A percentile compares a stretch with the other conserved stretches of the same genome.
phyloP scores from a whole-genome alignment of 2,888 invertebrate species.

The Eupithecia centaureata region DNA sequence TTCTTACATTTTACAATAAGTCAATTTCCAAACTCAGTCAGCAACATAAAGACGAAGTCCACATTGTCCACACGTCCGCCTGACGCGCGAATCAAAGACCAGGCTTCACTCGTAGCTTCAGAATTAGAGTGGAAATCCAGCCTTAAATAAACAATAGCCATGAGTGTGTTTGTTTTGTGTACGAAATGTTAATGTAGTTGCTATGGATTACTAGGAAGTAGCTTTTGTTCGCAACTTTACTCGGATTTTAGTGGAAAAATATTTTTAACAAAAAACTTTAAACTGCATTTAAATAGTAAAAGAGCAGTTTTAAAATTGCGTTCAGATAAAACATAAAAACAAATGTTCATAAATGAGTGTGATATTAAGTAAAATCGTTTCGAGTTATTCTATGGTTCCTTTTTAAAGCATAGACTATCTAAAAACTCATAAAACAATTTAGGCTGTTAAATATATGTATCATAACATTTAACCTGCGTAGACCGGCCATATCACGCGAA shows the following conservation, averaged over 20 bases:
- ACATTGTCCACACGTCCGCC: constrained; percentile 58
- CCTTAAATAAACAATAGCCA: constrained; percentile 59
- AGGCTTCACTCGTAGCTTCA: constrained; percentile 51
- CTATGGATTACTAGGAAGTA: constrained; percentile 37
- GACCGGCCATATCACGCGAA: too few species aligned
- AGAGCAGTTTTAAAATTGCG: too few species aligned
- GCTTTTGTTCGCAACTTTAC: constrained; percentile 10
- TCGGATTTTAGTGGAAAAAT: neutral
- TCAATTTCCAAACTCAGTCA: neutral
- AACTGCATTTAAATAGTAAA: too few species aligned
- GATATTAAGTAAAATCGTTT: too few species aligned
- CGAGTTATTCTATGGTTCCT: too few species aligned
- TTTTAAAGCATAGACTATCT: neutral
- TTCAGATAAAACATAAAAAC: too few species aligned
- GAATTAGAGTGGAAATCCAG: constrained; percentile 59
- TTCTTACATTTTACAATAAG: neutral
- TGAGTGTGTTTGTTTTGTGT: constrained; percentile 52
- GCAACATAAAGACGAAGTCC: constrained; percentile 61
- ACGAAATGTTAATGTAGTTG: constrained; percentile 53
- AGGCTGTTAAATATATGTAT: too few species aligned
- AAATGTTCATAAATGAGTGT: too few species aligned
- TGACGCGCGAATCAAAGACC: constrained; percentile 61
- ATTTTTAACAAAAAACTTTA: neutral
- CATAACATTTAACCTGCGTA: too few species aligned
- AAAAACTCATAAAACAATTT: neutral